Evolutionary conservation across 2,797 vertebrate species (phyloP).

Genomic region (Tinamus major): DNA sequence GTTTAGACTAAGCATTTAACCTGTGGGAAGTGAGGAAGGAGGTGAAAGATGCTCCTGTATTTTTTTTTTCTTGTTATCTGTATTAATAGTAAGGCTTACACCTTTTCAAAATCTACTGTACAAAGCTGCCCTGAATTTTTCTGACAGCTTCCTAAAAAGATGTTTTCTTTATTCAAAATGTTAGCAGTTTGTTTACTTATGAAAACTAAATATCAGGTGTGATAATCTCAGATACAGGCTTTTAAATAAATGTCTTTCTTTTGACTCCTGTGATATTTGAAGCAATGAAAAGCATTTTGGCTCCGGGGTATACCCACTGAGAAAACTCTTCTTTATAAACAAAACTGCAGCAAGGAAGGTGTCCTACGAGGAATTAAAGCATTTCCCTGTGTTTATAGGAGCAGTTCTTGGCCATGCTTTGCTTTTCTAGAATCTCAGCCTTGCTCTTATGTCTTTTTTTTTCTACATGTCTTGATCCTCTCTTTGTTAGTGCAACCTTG

Average conservation of each 20-base stretch:
- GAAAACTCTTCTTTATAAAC: background rate
- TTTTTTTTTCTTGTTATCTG: background rate
- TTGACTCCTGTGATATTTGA: background rate
- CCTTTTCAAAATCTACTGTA: background rate
- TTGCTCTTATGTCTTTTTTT: background rate
- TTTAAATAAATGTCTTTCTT: background rate
- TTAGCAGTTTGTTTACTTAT: background rate
- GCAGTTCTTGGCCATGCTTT: background rate
- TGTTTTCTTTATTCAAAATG: background rate
- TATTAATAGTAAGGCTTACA: background rate
- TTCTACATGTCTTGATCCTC: rapidly evolving
- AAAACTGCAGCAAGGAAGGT: background rate
- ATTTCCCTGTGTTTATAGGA: background rate
- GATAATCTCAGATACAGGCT: background rate
- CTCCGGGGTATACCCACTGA: background rate
- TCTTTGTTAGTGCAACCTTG: background rate
- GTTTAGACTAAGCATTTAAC: background rate
- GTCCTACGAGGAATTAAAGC: background rate
- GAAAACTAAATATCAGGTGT: background rate
- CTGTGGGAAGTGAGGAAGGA: background rate
- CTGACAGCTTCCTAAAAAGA: background rate
- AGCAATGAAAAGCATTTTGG: background rate
- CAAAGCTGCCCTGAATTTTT: background rate
- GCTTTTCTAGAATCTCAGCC: background rate
- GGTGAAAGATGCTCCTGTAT: background rate